Evolutionary conservation across 2,888 invertebrate species (phyloP), one percentile per base, ranked within the genome.

Genomic region (Nomada lathburiana): DNA sequence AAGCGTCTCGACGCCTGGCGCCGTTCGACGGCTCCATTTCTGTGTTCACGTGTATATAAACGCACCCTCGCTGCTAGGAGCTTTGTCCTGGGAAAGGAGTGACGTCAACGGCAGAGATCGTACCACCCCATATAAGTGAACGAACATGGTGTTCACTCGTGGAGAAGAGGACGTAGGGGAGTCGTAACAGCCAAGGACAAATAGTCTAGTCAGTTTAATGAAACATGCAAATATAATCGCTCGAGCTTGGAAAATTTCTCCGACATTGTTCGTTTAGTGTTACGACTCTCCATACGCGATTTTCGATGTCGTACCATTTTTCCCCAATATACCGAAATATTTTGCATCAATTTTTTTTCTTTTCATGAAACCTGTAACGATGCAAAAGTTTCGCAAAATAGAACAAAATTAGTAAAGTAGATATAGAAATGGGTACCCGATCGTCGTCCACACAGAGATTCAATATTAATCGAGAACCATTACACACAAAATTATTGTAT

Each of bases 1-100:
- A 80, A 85, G 75, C 85, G 85, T 85, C 85, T 83, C 85, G 85
- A 75, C 85, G 80, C 74, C 64, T 52, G 85, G 85, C 85, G 85
- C 83, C 85, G 75, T 62, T 59, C 73, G 16, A 53, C 73, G 26
- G 50, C 63, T 50, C 72, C 72, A 18, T 42, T 53, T 16, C 73
- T 68, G 3, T 57, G 57, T 81, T 50, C 79, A 42, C 47, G 63
- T 67, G 70, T 57, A 68, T 82, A 73, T 71, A 82, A 83, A 75
- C 83, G 75, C 83, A 83, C 80, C 84, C 80, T 80, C 82, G 63
- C 18, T 18, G 74, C 55, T 26, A 73, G 80, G 85, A 83, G 83
- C 85, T 85, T 77, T 80, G 75, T 84, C 82, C 85, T 83, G 85
- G 71, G 69, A 68, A 75, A 76, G 65, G 36, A 75, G 57, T 85